A percentile compares a stretch with the other conserved stretches of the same genome.
Conservation (phyloP, 2,797 vertebrate species). For the Rhabdophis nuchalis region DNA sequence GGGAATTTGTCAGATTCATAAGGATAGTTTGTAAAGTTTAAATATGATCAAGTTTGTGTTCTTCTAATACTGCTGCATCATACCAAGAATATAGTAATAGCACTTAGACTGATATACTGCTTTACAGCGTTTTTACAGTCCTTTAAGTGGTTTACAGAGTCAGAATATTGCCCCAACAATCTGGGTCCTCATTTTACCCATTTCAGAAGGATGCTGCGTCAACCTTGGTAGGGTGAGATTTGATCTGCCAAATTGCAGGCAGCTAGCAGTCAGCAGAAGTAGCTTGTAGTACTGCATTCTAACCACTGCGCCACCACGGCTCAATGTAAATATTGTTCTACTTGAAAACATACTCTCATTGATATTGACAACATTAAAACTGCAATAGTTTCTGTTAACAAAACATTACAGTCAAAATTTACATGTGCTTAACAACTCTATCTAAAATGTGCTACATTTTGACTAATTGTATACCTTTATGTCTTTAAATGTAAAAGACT, state of each 20-base stretch:
- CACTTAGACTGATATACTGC: too few species aligned
- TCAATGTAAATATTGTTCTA: not conserved
- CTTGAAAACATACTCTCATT: not conserved
- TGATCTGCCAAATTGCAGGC: too few species aligned
- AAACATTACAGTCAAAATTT: not conserved
- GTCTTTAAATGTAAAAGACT: not conserved
- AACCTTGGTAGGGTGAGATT: too few species aligned
- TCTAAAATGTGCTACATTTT: not conserved
- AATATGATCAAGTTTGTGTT: not conserved
- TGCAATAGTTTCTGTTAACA: not conserved
- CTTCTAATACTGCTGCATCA: not conserved
- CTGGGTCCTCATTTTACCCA: too few species aligned
- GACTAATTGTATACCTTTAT: not conserved
- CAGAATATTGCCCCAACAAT: too few species aligned
- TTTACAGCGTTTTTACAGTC: too few species aligned
- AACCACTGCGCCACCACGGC: too few species aligned
- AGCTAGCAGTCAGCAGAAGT: too few species aligned
- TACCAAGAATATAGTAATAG: not conserved
- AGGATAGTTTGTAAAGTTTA: not conserved
- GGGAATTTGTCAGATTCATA: not conserved
- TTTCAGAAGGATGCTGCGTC: too few species aligned
- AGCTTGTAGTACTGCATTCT: too few species aligned
- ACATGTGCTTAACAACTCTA: not conserved
- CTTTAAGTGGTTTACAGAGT: too few species aligned
- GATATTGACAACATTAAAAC: not conserved